A percentile compares a stretch with the other conserved stretches of the same genome.
phyloP scores from a whole-genome alignment of 2,113 vertebrate species.

The Morone saxatilis region DNA sequence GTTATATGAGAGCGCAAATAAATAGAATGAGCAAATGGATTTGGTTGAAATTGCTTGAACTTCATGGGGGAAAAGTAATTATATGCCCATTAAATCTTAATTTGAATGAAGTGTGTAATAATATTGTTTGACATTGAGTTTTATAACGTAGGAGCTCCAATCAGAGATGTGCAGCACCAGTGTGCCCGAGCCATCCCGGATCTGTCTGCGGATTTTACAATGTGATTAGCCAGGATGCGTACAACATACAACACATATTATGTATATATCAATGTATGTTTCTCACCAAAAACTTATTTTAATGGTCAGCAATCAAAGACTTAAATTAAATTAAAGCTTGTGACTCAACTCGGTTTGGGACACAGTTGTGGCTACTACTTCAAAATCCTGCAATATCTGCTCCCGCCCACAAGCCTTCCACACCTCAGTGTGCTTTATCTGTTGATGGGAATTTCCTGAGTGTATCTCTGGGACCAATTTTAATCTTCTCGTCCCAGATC shows the following conservation, averaged over 20 bases:
- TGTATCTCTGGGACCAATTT: constrained; percentile 13
- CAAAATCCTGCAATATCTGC: neutral
- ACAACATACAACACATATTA: neutral
- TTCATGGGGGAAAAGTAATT: constrained; percentile 67
- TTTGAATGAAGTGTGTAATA: constrained; percentile 71
- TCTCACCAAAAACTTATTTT: neutral
- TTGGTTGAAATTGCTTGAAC: constrained; percentile 49
- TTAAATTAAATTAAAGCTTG: neutral
- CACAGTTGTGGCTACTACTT: neutral
- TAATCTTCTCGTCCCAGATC: constrained; percentile 24
- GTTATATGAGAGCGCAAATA: constrained; percentile 48
- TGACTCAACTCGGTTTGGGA: neutral
- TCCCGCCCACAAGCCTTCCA: neutral
- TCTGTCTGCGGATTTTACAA: neutral
- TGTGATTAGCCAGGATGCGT: neutral
- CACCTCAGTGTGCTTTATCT: neutral
- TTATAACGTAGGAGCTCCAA: constrained; percentile 29
- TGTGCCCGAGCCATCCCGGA: neutral
- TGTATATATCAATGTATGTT: neutral
- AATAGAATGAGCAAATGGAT: constrained; percentile 58
- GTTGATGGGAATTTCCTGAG: constrained; percentile 24
- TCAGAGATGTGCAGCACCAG: neutral
- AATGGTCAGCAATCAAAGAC: neutral
- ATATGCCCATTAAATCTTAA: constrained; percentile 73
- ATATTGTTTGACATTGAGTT: constrained; percentile 75